These are phyloP conservation scores for Lithophane semibrunnea DNA, from an alignment of 2,888 invertebrate species.

Conservation along the genomic window DNA sequence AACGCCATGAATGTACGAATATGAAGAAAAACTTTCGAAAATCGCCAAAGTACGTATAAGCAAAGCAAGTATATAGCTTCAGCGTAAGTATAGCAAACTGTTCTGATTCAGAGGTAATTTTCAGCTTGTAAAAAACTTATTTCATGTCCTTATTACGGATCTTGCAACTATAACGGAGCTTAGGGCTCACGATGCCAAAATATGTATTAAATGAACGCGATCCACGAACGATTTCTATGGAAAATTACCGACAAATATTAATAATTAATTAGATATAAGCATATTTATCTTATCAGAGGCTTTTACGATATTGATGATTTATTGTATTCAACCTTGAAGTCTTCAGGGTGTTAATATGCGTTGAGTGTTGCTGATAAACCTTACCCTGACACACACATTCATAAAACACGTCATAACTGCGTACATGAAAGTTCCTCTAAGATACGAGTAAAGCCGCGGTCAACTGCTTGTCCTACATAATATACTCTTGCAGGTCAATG, in stretches of 20 bases:
- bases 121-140: background rate
- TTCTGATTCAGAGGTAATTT: background rate
- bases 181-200: background rate
- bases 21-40: background rate
- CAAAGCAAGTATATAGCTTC: background rate
- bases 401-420: background rate
- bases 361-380: constrained; percentile 20
- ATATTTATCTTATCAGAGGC: constrained; percentile 48
- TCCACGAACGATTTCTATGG: constrained; percentile 14
- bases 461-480: background rate
- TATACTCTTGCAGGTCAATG: background rate
- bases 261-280: constrained; percentile 1
- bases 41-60: background rate
- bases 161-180: background rate
- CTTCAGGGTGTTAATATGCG: constrained; percentile 15
- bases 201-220: constrained; percentile 1
- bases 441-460: background rate
- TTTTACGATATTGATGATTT: constrained; percentile 31
- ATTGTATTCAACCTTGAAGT: constrained; percentile 45
- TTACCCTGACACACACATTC: background rate
- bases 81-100: background rate
- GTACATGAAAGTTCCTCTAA: background rate
- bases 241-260: constrained; percentile 28
- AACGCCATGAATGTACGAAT: too few relatives aligned
- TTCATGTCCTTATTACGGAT: background rate